Evolutionary conservation across 37 sponge, comb jelly and placozoan genomes (phyloP), one percentile per base, ranked within the genome.

Genomic region (Agelas oroides): DNA sequence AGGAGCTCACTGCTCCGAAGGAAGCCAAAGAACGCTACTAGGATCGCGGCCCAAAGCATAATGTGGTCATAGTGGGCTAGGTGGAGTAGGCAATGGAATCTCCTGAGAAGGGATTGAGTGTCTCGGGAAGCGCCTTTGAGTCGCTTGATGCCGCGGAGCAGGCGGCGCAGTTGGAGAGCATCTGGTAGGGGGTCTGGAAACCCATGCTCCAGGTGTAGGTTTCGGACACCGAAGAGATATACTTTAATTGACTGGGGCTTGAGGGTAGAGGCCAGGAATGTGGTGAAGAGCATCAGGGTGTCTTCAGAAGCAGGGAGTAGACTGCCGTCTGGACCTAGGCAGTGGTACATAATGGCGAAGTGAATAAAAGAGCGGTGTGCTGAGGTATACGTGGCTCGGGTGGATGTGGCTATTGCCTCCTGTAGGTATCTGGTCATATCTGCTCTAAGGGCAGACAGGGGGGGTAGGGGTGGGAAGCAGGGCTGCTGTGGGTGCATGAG

Each of bases 21-120:
- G 75, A 74, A 74, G 2, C 16, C 75, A 46, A 54, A 74, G 55
- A 74, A 74, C 20, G 56, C 75, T 23, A 74, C 17, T 38, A 74
- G 53, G 12, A 74, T 74, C 2, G 75, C 75, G 53, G 56, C 33
- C 56, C 75, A 74, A 24, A 54, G 12, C 23, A 46, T 32, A 8
- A 74, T 53, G 75, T 53, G 75, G 55, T 53, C 53, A 24, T 21
- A 18, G 55, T 32, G 11, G 6, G 27, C 3, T 6, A 14, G 13
- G 55, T 74, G 38, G n/a, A 41, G 27, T 53, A 17, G 55, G 75
- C 54, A 32, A 13, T 28, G 55, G 55, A 74, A 53, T 23, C 5
- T 11, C 20, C 55, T 6, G 21, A 74, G 31, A 17, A 74, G 8
- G 33, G 55, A 2, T 23, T 11, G 53, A 14, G 75, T 74, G 27